Percentiles rank a stretch among this genome's conserved stretches.
Conservation (phyloP, 2,797 vertebrate genomes). For the Silurus aristotelis region DNA sequence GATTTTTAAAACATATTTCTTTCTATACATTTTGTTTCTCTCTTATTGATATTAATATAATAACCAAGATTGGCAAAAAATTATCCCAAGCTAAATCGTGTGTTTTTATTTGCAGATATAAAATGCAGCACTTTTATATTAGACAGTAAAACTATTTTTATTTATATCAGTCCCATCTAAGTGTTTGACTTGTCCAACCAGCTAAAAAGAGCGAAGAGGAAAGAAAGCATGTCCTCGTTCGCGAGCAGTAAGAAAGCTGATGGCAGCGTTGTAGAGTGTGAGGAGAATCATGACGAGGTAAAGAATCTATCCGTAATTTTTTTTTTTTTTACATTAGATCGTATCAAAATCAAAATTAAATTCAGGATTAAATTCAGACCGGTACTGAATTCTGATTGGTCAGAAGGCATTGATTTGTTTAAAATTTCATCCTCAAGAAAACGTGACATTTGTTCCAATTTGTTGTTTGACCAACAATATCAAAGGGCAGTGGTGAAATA, state of each 20-base stretch:
- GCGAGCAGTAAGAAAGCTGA: slow-evolving; percentile 39
- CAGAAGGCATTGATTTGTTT: not conserved
- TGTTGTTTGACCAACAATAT: too few relatives aligned
- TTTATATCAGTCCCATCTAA: not conserved
- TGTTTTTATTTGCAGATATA: not conserved
- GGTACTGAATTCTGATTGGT: not conserved
- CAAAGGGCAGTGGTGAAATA: too few relatives aligned
- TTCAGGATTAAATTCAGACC: not conserved
- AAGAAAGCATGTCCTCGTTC: slow-evolving; percentile 56
- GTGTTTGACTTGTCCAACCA: slow-evolving; percentile 30
- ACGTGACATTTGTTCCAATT: too few relatives aligned
- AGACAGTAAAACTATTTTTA: not conserved
- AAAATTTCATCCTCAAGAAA: too few relatives aligned
- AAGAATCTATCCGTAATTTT: not conserved
- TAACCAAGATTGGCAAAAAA: not conserved
- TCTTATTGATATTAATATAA: not conserved
- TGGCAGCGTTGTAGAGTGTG: not conserved
- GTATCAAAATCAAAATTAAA: not conserved
- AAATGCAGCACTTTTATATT: not conserved
- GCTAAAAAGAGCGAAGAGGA: slow-evolving; percentile 52
- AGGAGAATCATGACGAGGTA: slow-evolving; percentile 29
- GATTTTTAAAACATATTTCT: too few relatives aligned
- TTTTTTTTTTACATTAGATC: not conserved
- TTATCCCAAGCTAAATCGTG: not conserved
- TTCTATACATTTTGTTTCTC: too few relatives aligned